phyloP scores from a whole-genome alignment of 2,888 invertebrate species.

The Graphium colonna region DNA sequence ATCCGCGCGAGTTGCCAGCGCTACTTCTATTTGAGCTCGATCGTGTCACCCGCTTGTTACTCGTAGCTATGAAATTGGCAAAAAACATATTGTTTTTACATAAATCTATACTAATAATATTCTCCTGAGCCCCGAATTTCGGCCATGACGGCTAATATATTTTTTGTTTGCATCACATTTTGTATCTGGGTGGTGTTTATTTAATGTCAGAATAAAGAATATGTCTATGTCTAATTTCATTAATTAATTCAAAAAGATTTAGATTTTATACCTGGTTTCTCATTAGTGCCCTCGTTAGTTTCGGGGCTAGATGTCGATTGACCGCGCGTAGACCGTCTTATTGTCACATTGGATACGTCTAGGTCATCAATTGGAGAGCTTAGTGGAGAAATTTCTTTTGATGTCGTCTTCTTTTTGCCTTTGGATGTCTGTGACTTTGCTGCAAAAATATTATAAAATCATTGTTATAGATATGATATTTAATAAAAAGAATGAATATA shows the following conservation, averaged over 20 bases:
- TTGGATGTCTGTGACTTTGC: conserved; percentile 22
- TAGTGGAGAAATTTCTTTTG: conserved; percentile 22
- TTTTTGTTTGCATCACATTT: too few relatives aligned
- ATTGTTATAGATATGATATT: too few relatives aligned
- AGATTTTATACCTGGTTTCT: conserved; percentile 29
- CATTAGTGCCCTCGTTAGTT: conserved; percentile 36
- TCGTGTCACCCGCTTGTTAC: neutral
- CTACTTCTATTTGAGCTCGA: conserved; percentile 38
- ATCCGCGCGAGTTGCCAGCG: conserved; percentile 39
- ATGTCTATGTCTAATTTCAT: too few relatives aligned
- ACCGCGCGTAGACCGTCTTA: conserved; percentile 44
- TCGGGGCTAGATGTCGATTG: conserved; percentile 51
- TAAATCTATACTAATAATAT: too few relatives aligned
- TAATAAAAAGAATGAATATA: too few relatives aligned
- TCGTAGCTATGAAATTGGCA: neutral
- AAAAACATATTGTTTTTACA: too few relatives aligned
- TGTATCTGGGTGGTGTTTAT: too few relatives aligned
- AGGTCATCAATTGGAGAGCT: conserved; percentile 42
- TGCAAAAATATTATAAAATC: too few relatives aligned
- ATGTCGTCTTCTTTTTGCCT: conserved; percentile 22
- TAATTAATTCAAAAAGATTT: too few relatives aligned
- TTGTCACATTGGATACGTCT: conserved; percentile 55
- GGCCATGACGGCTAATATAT: too few relatives aligned
- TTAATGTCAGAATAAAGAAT: too few relatives aligned
- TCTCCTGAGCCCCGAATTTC: too few relatives aligned